Evolutionary conservation across 2,113 vertebrate species (phyloP).

Genomic region (Copsychus sechellarum): DNA sequence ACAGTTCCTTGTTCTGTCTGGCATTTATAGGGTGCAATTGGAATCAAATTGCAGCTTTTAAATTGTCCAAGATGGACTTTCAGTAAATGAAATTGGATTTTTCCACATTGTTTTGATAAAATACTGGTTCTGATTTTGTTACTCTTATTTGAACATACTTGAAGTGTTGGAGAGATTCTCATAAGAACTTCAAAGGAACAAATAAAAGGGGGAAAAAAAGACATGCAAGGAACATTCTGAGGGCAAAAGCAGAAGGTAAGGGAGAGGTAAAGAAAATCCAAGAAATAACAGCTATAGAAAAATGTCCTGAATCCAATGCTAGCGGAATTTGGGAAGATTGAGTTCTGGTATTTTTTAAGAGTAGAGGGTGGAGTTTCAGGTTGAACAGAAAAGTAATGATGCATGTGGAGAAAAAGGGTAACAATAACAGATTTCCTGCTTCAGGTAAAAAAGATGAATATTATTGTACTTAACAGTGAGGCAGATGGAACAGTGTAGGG

Average conservation of each 20-base stretch:
- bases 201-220: background rate
- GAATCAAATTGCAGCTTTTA: slow-evolving; percentile 7
- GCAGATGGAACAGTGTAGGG: background rate
- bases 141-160: background rate
- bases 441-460: background rate
- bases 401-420: background rate
- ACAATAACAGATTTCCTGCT: background rate
- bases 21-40: background rate
- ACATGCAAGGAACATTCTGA: background rate
- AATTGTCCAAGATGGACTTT: background rate
- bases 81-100: background rate
- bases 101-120: slow-evolving; percentile 32
- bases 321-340: background rate
- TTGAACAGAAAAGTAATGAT: background rate
- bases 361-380: background rate
- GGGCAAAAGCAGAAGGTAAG: background rate
- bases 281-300: background rate
- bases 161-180: background rate
- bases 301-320: background rate
- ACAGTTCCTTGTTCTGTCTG: slow-evolving; percentile 3
- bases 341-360: background rate
- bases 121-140: background rate
- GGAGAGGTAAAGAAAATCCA: background rate
- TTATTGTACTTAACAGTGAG: background rate
- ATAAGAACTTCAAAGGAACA: background rate